Evolutionary conservation across 2,113 vertebrate genomes (phyloP).

Genomic region (Dicrurus megarhynchus): DNA sequence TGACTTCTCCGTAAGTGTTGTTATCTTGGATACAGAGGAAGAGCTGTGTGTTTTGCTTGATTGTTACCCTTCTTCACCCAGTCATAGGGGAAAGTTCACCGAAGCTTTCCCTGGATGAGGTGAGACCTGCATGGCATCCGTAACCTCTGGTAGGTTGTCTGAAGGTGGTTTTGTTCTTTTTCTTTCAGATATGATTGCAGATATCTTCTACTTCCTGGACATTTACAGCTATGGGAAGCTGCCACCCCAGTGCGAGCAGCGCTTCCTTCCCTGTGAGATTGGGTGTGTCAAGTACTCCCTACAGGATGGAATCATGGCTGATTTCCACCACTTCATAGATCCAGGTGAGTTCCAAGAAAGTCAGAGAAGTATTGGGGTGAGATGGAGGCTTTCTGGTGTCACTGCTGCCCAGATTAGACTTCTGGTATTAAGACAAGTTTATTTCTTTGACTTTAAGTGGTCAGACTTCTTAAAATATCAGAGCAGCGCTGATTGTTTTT

Average conservation of each 20-base stretch:
- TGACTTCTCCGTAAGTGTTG: not conserved
- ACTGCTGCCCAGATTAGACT: not conserved
- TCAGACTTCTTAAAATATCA: not conserved
- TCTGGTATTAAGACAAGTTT: not conserved
- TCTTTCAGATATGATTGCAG: conserved; percentile 59
- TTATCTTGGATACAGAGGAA: not conserved
- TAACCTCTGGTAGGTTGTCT: not conserved
- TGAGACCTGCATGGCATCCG: not conserved
- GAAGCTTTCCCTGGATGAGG: not conserved
- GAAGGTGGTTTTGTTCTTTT: not conserved
- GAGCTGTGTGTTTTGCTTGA: not conserved
- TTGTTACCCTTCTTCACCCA: not conserved
- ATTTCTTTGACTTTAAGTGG: not conserved
- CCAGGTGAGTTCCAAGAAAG: conserved; percentile 61
- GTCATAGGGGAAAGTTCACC: rapidly evolving
- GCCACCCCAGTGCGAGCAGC: conserved; percentile 72
- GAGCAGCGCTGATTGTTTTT: not conserved
- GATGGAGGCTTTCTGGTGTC: not conserved
- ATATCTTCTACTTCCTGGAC: conserved; percentile 77
- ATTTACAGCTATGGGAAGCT: conserved; percentile 79
- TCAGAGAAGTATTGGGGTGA: not conserved
- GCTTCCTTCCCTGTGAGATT: conserved; percentile 81
- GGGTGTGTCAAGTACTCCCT: conserved; percentile 78
- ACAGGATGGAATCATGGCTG: conserved; percentile 66
- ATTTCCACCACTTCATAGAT: conserved; percentile 79